A percentile compares a stretch with the other conserved stretches of the same genome.
These are phyloP conservation scores for Scytalopus superciliaris DNA, from an alignment of 2,113 vertebrate genomes.

Conservation along the genomic window DNA sequence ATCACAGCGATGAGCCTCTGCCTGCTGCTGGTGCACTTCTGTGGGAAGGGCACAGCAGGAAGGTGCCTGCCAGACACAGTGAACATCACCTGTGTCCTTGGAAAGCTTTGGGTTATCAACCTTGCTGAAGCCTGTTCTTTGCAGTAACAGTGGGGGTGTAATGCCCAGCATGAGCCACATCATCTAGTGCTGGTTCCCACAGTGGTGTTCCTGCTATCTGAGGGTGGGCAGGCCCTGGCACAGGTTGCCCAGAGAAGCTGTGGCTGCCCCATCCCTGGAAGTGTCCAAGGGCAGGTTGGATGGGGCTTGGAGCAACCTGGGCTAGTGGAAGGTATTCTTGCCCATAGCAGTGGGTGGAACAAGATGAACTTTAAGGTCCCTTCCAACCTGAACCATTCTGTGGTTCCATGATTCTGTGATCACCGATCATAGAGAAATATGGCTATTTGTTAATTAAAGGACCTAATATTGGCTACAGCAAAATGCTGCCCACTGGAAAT, in stretches of 20 bases:
- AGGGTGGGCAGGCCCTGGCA: rapidly evolving
- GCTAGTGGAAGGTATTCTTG: neutral
- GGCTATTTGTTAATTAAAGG: neutral
- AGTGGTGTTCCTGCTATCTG: neutral
- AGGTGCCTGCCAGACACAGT: neutral
- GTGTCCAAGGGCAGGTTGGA: neutral
- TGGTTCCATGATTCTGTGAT: neutral
- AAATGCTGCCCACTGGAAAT: neutral
- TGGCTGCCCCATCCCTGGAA: neutral
- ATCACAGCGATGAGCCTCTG: neutral
- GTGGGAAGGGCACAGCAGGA: neutral
- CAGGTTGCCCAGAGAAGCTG: neutral
- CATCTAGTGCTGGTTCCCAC: neutral
- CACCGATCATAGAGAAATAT: neutral
- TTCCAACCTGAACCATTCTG: neutral
- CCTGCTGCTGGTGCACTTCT: neutral
- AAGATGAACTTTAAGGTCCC: neutral
- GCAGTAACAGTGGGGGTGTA: neutral
- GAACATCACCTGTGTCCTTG: rapidly evolving
- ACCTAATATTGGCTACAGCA: neutral
- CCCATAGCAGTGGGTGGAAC: too few species aligned
- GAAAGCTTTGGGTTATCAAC: neutral
- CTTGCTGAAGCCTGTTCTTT: neutral
- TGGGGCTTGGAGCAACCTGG: rapidly evolving
- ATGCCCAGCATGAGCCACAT: neutral